phyloP scores from a whole-genome alignment of 2,888 invertebrate species.

The Incurvaria masculella region DNA sequence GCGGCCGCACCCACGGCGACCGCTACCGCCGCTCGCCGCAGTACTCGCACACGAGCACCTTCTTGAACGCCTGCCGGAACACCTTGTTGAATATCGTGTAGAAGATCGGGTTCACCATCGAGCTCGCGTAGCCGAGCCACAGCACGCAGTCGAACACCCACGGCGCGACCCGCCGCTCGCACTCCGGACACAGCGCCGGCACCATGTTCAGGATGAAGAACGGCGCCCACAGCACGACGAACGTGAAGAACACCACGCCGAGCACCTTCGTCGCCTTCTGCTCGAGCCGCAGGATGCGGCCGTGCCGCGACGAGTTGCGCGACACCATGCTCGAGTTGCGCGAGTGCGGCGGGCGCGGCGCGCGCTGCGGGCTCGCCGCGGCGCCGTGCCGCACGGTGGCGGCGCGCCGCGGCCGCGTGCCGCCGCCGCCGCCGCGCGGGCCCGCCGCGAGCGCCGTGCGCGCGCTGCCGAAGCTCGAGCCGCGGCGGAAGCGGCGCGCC shows the following conservation, averaged over 20 bases:
- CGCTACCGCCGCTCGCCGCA: conserved; percentile 51
- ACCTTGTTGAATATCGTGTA: conserved; percentile 95
- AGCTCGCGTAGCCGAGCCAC: conserved; percentile 93
- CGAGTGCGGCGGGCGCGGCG: conserved; percentile 69
- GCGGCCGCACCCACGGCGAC: conserved; percentile 51
- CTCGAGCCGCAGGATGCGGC: conserved; percentile 81
- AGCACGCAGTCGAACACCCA: conserved; percentile 85
- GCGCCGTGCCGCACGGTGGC: conserved; percentile 27
- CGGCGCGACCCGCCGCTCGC: conserved; percentile 69
- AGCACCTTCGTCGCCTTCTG: conserved; percentile 96
- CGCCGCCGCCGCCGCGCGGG: conserved; percentile 38
- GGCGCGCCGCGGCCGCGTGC: conserved; percentile 36
- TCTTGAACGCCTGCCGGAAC: conserved; percentile 87
- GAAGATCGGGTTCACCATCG: conserved; percentile 94
- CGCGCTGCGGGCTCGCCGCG: conserved; percentile 36
- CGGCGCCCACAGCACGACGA: conserved; percentile 94
- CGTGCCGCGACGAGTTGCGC: conserved; percentile 77
- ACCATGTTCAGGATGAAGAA: conserved; percentile 89
- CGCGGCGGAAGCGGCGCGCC: conserved; percentile 59
- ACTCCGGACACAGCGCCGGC: conserved; percentile 78
- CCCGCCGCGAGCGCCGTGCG: conserved; percentile 60
- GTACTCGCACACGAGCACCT: conserved; percentile 77
- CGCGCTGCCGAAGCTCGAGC: conserved; percentile 70
- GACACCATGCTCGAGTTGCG: conserved; percentile 80
- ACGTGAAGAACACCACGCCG: conserved; percentile 92